A percentile compares a stretch with the other conserved stretches of the same genome.
Conservation (phyloP, 92 coral and sea anemone species). For the Porites cylindrica region DNA sequence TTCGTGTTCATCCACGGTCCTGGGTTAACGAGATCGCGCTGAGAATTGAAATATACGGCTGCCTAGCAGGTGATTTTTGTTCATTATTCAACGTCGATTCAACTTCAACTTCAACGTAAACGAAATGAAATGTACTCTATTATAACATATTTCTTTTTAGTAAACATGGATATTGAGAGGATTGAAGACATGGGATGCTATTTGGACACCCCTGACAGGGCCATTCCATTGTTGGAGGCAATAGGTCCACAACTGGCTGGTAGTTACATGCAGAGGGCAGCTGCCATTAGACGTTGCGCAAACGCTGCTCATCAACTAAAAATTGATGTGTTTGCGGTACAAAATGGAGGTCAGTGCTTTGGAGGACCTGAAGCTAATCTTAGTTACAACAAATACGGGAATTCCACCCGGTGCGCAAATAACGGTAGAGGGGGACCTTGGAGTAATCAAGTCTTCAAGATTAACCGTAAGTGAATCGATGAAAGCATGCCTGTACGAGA, state of each 20-base stretch:
- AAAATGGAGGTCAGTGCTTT: conserved; percentile 68
- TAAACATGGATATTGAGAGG: conserved; percentile 17
- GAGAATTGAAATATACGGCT: conserved; percentile 63
- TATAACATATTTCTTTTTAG: neutral
- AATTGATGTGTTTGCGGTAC: conserved; percentile 57
- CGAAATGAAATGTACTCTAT: too few species aligned
- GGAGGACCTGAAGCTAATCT: conserved; percentile 27
- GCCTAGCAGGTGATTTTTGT: conserved; percentile 53
- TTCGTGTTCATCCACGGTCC: conserved; percentile 51
- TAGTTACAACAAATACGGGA: conserved; percentile 48
- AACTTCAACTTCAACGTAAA: too few species aligned
- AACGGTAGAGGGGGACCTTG: conserved; percentile 64
- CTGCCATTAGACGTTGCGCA: conserved; percentile 68
- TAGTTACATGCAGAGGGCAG: conserved; percentile 61
- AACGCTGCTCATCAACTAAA: conserved; percentile 49
- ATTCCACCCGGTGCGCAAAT: conserved; percentile 30
- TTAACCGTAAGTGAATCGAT: conserved; percentile 23
- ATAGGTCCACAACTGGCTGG: conserved; percentile 51
- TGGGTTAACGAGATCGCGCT: conserved; percentile 42
- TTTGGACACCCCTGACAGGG: conserved; percentile 35
- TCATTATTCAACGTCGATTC: neutral
- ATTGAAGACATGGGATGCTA: conserved; percentile 57
- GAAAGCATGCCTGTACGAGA: neutral
- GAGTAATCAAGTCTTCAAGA: conserved; percentile 60
- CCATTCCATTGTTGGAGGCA: conserved; percentile 56